Base-by-base conservation (phyloP, 2,888 invertebrate genomes). In the Eupithecia abbreviata region DNA sequence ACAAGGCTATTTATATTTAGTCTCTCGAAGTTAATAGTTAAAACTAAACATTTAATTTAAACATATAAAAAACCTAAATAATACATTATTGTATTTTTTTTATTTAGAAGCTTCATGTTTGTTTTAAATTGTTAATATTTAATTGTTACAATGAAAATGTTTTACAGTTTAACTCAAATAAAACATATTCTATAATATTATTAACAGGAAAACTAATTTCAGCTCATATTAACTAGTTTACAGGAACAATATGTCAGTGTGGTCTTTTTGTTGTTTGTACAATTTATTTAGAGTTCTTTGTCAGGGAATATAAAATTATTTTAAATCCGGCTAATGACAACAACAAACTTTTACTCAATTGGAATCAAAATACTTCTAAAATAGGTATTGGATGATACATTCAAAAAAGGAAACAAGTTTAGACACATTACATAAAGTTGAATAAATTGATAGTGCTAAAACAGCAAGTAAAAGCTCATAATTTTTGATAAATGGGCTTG, bases 401-500 rank as follows among this genome's bases (percentile, higher is more conserved):
- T 15, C 15, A 66, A 7, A 12, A 41, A 41, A 65, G 65, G 41
- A 51, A 13, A 49, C 30, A 49, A n/a, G 2, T 55, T 66, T 42
- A 65, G 41, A 42, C 15, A 18, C 42, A 10, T 18, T 62, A 62
- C 10, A 30, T 30, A 62, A 62, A 62, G 55, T 3, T 55, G n/a
- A 55, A 42, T 41, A 66, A 62, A 30, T 66, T 42, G 42, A 42
- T 62, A 2, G 62, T 18, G 62, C 30, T 62, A 42, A 66, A 66
- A 66, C 15, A 15, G 42, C 7, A 66, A 66, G 66, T 42, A 15
- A 42, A 65, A 15, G 42, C 6, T 42, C 30, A 72, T 77, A 51
- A 73, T 73, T 71, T 76, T 68, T 69, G 71, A 77, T 79, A 77
- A 82, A 77, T 77, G 71, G 74, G 58, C 76, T 49, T 43, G 79